Conservation (phyloP, 2,797 vertebrate genomes). For the Fringilla coelebs region DNA sequence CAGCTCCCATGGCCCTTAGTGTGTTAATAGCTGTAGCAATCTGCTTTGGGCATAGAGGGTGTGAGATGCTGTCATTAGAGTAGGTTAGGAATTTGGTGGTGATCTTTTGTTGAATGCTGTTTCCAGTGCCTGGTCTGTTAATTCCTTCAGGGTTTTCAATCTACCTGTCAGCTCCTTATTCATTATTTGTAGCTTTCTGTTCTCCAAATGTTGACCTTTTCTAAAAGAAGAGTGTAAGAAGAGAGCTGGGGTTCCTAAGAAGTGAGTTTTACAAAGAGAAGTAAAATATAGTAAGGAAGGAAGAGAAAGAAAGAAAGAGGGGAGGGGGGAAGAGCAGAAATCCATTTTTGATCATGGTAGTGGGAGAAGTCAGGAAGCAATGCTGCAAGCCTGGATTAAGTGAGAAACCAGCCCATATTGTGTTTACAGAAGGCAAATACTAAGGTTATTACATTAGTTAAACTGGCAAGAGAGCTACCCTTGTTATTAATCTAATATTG, state of each 20-base stretch:
- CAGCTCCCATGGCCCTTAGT: not conserved
- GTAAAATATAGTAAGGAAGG: not conserved
- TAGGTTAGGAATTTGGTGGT: not conserved
- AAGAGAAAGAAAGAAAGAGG: not conserved
- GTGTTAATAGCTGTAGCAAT: not conserved
- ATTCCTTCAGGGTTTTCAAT: conserved; percentile 11
- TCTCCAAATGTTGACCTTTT: conserved; percentile 36
- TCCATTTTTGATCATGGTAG: not conserved
- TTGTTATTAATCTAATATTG: not conserved
- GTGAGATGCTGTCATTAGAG: not conserved
- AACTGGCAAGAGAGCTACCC: not conserved
- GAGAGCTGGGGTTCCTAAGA: not conserved
- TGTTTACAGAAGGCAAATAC: not conserved
- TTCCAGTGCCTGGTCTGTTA: not conserved
- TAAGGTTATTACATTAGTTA: not conserved
- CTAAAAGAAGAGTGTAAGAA: not conserved
- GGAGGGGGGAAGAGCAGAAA: not conserved
- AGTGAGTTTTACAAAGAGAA: not conserved
- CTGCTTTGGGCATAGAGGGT: not conserved
- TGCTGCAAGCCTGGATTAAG: not conserved
- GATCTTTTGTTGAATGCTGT: not conserved
- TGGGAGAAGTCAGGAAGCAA: not conserved
- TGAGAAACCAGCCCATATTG: not conserved
- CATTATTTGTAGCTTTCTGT: conserved; percentile 11
- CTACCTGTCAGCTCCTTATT: not conserved